Evolutionary conservation across 2,797 vertebrate genomes (phyloP).

Genomic region (Moxostoma hubbsi): DNA sequence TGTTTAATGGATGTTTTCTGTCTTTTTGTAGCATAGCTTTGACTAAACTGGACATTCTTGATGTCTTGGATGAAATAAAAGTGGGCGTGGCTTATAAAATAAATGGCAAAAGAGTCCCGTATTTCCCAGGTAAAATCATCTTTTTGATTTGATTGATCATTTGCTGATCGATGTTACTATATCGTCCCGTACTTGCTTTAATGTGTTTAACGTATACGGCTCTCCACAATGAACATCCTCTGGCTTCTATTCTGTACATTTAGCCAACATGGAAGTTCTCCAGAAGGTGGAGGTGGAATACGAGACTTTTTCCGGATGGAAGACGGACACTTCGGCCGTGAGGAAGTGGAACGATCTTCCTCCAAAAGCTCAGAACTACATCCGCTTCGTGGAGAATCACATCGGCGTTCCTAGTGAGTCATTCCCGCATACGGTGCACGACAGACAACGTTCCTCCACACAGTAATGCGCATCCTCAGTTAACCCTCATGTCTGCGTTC

Average conservation of each 20-base stretch:
- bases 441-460: not conserved
- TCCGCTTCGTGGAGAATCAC: conserved; percentile 98
- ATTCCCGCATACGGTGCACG: not conserved
- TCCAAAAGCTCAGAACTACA: conserved; percentile 93
- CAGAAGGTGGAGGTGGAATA: conserved; percentile 98
- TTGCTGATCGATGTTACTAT: not conserved
- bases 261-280: conserved; percentile 95
- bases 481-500: conserved; percentile 36
- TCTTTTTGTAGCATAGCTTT: conserved; percentile 86
- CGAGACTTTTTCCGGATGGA: conserved; percentile 96
- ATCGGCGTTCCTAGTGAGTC: conserved; percentile 91
- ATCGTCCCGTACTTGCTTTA: not conserved
- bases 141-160: too few species aligned
- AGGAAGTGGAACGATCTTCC: conserved; percentile 96
- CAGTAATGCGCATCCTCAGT: not conserved
- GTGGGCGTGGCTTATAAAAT: conserved; percentile 94
- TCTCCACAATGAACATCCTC: too few species aligned
- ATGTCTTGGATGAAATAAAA: conserved; percentile 94
- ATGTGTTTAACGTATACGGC: not conserved
- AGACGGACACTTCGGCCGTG: conserved; percentile 88
- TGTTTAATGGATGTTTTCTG: not conserved
- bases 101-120: conserved; percentile 92
- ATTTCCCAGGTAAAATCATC: conserved; percentile 92
- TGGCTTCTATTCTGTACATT: not conserved
- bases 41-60: conserved; percentile 98